Evolutionary conservation across 2,113 vertebrate species (phyloP), one percentile per base, ranked within the genome.

Genomic region (Xyliphius kryptos): DNA sequence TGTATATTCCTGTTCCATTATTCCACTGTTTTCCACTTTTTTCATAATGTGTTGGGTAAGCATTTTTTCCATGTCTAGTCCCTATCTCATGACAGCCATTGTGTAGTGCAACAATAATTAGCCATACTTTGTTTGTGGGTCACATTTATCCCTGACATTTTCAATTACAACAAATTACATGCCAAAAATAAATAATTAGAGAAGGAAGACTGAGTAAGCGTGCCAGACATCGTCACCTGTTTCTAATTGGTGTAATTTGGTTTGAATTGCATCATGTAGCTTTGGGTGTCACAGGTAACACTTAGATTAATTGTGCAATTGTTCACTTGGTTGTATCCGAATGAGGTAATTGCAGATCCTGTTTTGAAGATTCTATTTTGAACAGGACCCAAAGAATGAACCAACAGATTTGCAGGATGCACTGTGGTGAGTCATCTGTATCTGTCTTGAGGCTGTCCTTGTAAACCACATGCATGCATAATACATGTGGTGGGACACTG

Each of bases 121-220:
- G 75, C 66, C 46, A 73, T 26, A 61, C 78, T 80, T 72, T 81
- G 79, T 81, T 81, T 77, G 75, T 64, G 55, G 63, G 70, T 63
- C 70, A 77, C 69, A 47, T 69, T 67, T 80, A 76, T 80, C 74
- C 64, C 66, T 77, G 80, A 79, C 74, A 36, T 75, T 70, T 81
- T 76, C 76, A 78, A 81, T 83, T 74, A 79, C 56, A 73, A 77
- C 72, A 76, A 80, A 80, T 78, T 74, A 61, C 65, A 49, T 69
- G 69, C 62, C 62, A 77, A 79, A 80, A 80, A 76, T 59, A 74
- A 68, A 61, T 81, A 73, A 83, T 79, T 77, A 77, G 55, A 61
- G 48, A 63, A 74, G 38, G 22, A 22, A 75, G 67, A 74, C 76
- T 72, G 69, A 46, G 36, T 26, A 77, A 61, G 65, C 74, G 53